These are phyloP conservation scores for Drosophila watanabei DNA, from an alignment of 1,140 invertebrate species.

Conservation along the genomic window DNA sequence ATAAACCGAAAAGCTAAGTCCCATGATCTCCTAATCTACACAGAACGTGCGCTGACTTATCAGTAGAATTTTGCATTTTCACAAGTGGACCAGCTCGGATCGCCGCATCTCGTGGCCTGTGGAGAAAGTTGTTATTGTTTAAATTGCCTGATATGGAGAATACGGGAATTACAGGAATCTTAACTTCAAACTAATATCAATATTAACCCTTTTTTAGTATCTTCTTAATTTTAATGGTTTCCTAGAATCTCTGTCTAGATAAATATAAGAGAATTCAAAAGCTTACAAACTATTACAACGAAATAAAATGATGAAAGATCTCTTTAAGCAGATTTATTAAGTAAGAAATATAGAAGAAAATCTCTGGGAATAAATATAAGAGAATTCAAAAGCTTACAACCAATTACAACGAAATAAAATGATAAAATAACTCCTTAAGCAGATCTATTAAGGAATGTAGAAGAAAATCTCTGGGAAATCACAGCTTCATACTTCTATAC, in stretches of 20 bases:
- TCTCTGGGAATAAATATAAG: neutral
- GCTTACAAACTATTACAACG: neutral
- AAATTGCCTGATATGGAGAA: neutral
- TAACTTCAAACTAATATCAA: neutral
- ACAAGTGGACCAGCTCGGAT: neutral
- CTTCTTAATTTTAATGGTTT: neutral
- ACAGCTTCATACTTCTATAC: neutral
- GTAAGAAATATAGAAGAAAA: neutral
- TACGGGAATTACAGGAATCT: neutral
- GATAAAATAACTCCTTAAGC: neutral
- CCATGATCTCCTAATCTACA: conserved; percentile 4
- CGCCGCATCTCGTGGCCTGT: neutral
- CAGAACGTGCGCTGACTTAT: conserved; percentile 35
- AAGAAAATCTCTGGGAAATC: neutral
- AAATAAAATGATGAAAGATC: neutral
- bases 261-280: neutral
- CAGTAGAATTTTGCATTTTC: conserved; percentile 24
- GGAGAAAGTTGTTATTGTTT: conserved; percentile 22
- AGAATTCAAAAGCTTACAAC: neutral
- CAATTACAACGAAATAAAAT: neutral
- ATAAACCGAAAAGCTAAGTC: neutral
- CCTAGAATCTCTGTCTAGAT: neutral
- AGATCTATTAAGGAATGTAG: neutral
- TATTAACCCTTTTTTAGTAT: neutral
- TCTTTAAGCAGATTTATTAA: neutral